Percentiles rank a stretch among this genome's conserved stretches.
Conservation (phyloP, 2,888 invertebrate species). For the Rotaria socialis region DNA sequence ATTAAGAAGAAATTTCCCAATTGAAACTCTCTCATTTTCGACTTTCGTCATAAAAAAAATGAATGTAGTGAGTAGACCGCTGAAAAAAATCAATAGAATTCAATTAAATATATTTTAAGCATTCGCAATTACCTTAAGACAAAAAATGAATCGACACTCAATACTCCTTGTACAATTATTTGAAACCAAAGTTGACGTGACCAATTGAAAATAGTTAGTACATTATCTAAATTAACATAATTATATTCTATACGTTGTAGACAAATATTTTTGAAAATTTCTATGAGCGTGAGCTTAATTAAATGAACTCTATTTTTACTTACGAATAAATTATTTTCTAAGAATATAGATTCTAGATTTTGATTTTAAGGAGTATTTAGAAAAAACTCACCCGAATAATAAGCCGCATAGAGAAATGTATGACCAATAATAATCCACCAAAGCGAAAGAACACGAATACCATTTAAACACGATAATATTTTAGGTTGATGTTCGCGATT, state of each 20-base stretch:
- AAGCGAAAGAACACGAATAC: neutral
- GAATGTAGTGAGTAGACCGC: constrained; percentile 30
- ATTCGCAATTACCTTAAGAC: constrained; percentile 51
- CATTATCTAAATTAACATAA: constrained; percentile 49
- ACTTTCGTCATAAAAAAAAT: constrained; percentile 46
- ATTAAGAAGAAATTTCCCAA: constrained; percentile 35
- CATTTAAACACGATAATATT: constrained; percentile 62
- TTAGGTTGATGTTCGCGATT: constrained; percentile 49
- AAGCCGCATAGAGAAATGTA: constrained; percentile 50
- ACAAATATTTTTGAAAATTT: too few relatives aligned
- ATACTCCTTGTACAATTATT: constrained; percentile 52
- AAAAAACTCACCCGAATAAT: constrained; percentile 46
- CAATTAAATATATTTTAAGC: too few relatives aligned
- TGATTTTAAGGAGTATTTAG: too few relatives aligned
- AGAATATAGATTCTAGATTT: too few relatives aligned
- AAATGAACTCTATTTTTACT: neutral
- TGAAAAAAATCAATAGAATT: neutral
- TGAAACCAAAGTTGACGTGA: constrained; percentile 52
- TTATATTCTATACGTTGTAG: too few relatives aligned
- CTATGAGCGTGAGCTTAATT: too few relatives aligned
- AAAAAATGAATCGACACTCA: constrained; percentile 56
- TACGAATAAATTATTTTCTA: neutral
- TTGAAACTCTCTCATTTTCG: constrained; percentile 37
- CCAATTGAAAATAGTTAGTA: constrained; percentile 48
- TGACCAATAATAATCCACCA: constrained; percentile 17